Evolutionary conservation across 2,113 vertebrate species (phyloP), one percentile per base, ranked within the genome.

Genomic region (Actenoides hombroni): DNA sequence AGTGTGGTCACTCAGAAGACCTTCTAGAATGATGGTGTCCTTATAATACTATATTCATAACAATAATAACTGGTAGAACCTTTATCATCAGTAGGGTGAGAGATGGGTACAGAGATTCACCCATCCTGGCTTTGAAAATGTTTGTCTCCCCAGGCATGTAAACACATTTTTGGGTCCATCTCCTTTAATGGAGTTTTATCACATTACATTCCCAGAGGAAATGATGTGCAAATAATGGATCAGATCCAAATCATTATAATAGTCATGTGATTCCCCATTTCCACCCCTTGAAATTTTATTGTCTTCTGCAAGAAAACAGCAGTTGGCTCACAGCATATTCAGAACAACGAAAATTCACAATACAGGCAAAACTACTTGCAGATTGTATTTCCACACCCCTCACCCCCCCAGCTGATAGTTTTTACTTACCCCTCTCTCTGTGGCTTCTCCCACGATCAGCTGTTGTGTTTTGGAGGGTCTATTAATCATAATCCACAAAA

Each of bases 401-500:
- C 2, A 3, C 2, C 13, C 5, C 5, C 5, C 20, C 0, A 3
- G 15, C 63, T 10, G 16, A 35, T 25, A 44, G 29, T 48, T 92
- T 69, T 48, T 35, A 70, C 81, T 97, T 94, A 98, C 98, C 97
- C 98, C 97, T 92, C 97, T 98, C 86, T 98, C 94, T 25, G 96
- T 40, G 20, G 98, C 98, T 96, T 98, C 98, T 96, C 98, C 93
- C 97, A 97, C 98, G 63, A 98, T 98, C 78, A 98, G 95, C 75
- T 97, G 71, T 69, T 98, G 96, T 74, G 97, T 98, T 89, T 99
- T 98, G 24, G 95, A 48, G 20, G 98, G 87, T 68, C 98, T 97
- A 75, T 98, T 99, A 35, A 98, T 68, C 96, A 98, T 98, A 95
- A 99, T 93, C 98, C 98, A 99, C 65, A 99, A 94, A 97, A 99